Evolutionary conservation across 2,113 vertebrate species (phyloP).

Genomic region (Nothocercus nigrocapillus): DNA sequence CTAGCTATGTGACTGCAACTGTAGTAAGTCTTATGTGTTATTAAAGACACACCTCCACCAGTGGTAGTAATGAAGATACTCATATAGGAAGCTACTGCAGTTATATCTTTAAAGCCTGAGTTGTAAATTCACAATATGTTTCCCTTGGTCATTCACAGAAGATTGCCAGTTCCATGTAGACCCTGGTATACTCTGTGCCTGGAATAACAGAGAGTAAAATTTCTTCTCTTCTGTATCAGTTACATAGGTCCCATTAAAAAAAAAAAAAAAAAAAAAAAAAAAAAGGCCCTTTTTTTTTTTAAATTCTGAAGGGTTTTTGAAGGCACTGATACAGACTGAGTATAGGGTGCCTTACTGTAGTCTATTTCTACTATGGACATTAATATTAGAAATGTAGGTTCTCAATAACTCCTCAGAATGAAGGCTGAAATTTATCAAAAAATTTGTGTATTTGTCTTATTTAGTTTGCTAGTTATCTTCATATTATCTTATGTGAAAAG

Average conservation of each 20-base stretch:
- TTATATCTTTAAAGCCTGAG: neutral
- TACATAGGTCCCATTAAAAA: neutral
- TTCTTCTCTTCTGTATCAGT: neutral
- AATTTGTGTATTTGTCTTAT: neutral
- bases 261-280: too few relatives aligned
- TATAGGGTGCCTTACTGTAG: neutral
- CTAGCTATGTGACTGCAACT: neutral
- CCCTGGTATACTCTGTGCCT: neutral
- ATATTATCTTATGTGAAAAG: neutral
- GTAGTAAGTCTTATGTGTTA: neutral
- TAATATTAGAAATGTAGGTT: neutral
- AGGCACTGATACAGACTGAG: neutral
- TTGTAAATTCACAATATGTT: neutral
- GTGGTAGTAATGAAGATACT: neutral
- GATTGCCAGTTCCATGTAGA: neutral
- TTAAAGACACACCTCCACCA: neutral
- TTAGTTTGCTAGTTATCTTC: neutral
- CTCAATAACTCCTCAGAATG: neutral
- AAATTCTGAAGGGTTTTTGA: neutral
- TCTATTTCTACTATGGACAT: neutral
- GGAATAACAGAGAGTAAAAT: neutral
- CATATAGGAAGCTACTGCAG: neutral
- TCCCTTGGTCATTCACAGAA: neutral
- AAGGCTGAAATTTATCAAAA: neutral
- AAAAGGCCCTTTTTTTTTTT: neutral